Conservation (phyloP, 1,140 invertebrate genomes). For the Trichonephila clavipes region DNA sequence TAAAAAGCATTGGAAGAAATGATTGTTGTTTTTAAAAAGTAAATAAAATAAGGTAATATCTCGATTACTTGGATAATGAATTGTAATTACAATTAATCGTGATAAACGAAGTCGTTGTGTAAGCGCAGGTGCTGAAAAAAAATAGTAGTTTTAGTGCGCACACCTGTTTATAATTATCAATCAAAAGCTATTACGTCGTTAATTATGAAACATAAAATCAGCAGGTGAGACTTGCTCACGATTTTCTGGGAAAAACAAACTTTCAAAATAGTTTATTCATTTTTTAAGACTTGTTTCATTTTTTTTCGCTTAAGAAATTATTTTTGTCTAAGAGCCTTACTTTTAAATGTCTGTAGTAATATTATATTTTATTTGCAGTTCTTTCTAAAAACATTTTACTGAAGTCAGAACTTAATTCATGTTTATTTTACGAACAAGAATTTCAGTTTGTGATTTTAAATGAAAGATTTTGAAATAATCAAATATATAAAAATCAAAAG, state of each 20-base stretch:
- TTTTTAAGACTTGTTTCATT: no score
- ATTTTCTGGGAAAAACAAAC: background rate
- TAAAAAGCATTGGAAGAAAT: background rate
- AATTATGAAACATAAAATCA: background rate
- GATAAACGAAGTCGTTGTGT: background rate
- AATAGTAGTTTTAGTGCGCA: background rate
- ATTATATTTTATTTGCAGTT: no score
- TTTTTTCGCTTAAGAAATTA: no score
- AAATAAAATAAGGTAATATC: background rate
- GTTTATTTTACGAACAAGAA: no score
- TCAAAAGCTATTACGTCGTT: background rate
- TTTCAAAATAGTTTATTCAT: background rate
- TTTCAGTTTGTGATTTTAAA: no score
- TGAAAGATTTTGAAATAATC: no score
- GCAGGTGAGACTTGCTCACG: slow-evolving; percentile 2
- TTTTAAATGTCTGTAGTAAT: no score
- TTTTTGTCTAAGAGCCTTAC: no score
- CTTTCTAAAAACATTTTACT: no score
- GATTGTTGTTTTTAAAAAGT: background rate
- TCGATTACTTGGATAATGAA: background rate
- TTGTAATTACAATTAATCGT: slow-evolving; percentile 4
- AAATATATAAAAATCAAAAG: no score
- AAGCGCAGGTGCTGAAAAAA: background rate
- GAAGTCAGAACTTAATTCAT: no score
- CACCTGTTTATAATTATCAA: slow-evolving; percentile 17